Evolutionary conservation across 2,888 invertebrate genomes (phyloP).

Genomic region (Helleia helle): DNA sequence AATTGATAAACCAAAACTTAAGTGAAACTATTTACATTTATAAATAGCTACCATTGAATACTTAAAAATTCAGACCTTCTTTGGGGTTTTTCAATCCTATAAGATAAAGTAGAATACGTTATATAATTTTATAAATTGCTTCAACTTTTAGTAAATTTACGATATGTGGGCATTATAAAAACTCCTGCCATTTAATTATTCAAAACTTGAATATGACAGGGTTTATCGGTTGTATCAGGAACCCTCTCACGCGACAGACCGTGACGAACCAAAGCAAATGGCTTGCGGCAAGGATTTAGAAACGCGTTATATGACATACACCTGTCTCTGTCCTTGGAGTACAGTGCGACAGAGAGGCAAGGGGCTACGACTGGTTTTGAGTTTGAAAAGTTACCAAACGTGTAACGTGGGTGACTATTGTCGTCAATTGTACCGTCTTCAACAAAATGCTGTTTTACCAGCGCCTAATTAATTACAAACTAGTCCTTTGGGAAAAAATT

Average conservation of each 20-base stretch:
- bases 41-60: too few relatives aligned
- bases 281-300: slow-evolving; percentile 50
- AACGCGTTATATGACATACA: slow-evolving; percentile 32
- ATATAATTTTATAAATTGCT: too few relatives aligned
- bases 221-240: slow-evolving; percentile 29
- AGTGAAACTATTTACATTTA: too few relatives aligned
- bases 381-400: slow-evolving; percentile 8
- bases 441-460: background rate
- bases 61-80: too few relatives aligned
- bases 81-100: too few relatives aligned
- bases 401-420: slow-evolving; percentile 9
- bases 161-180: too few relatives aligned
- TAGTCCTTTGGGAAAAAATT: too few relatives aligned
- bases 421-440: slow-evolving; percentile 4
- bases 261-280: slow-evolving; percentile 57
- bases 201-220: slow-evolving; percentile 16
- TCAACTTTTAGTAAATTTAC: too few relatives aligned
- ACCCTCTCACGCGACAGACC: slow-evolving; percentile 48
- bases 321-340: slow-evolving; percentile 13
- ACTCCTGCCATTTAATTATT: slow-evolving; percentile 14
- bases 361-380: slow-evolving; percentile 4
- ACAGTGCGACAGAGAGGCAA: slow-evolving; percentile 17
- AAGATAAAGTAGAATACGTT: too few relatives aligned
- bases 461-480: background rate
- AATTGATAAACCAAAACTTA: too few relatives aligned